Evolutionary conservation across 2,888 invertebrate genomes (phyloP), one percentile per base, ranked within the genome.

Genomic region (Cyclophora albipunctata): DNA sequence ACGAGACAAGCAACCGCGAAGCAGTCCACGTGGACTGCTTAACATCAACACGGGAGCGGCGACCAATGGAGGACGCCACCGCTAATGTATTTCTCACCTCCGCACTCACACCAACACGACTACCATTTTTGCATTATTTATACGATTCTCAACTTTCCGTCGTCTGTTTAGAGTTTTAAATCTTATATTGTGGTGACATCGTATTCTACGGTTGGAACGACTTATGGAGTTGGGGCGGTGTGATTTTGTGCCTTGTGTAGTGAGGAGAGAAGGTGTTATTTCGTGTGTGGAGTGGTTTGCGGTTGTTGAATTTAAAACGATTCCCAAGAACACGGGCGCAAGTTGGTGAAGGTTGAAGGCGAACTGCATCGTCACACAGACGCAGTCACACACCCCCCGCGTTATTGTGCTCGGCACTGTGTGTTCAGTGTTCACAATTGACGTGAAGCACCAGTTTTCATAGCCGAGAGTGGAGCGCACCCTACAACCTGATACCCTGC

Each of bases 71-170:
- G 85, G 86, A 86, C 86, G 84, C 84, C 78, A 87, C 84, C 86
- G 83, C 88, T 89, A 89, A 89, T 89, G 89, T 89, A 89, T 89
- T 89, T 89, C 89, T 89, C 89, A 89, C 88, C 89, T 89, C 86
- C 84, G 84, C 86, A 86, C 88, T 84, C 88, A 87, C 85, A 86
- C 85, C 81, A 81, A 72, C 74, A 72, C 73, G 63, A 73, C 74
- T 78, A 77, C 77, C 76, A 81, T 78, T 81, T 78, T 71, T 75
- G 64, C 57, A 77, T 73, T 70, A 75, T 73, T 72, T 71, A 76
- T 69, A 64, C 75, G 69, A 83, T 73, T 82, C 64, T 82, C 72
- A 76, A 78, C 86, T 81, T 76, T 84, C 64, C 47, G 46, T 40
- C 59, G 42, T 62, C 5, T 50, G 37, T 45, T 57, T 77, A 85